These are phyloP conservation scores for Plecturocebus donacophilus DNA, from an alignment of 2,113 vertebrate genomes.

Conservation along the genomic window DNA sequence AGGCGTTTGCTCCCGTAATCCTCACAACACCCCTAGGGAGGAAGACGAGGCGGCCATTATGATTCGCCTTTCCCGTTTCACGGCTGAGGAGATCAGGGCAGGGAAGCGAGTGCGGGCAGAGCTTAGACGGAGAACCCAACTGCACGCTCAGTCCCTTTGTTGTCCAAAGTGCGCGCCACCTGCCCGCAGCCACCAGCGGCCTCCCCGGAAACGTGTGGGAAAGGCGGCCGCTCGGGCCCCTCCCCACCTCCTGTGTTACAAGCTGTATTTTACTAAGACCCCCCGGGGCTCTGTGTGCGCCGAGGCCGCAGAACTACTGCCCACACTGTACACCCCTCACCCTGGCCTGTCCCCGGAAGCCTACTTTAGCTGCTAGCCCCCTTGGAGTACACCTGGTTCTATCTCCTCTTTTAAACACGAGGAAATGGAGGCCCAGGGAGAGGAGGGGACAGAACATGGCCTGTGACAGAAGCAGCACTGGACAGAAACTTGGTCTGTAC, in stretches of 20 bases:
- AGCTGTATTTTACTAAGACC: background rate
- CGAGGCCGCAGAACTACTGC: background rate
- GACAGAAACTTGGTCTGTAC: background rate
- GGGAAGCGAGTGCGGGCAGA: background rate
- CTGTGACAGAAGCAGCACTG: background rate
- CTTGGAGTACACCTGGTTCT: background rate
- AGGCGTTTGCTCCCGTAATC: background rate
- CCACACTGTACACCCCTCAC: fast-evolving
- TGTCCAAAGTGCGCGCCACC: background rate
- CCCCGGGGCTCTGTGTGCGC: background rate
- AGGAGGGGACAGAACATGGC: background rate
- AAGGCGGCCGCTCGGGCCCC: background rate
- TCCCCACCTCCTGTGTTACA: background rate
- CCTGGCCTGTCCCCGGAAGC: background rate
- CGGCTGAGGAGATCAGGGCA: background rate
- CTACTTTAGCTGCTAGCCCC: background rate
- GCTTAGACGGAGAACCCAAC: background rate
- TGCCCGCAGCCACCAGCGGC: background rate
- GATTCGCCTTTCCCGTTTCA: background rate
- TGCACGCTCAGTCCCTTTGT: background rate
- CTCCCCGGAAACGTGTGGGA: background rate
- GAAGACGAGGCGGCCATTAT: background rate
- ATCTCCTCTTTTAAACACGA: background rate
- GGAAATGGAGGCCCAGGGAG: background rate
- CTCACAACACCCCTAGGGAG: background rate